A percentile compares a stretch with the other conserved stretches of the same genome.
phyloP scores from a whole-genome alignment of 2,113 vertebrate genomes.

The Thamnophis sirtalis region DNA sequence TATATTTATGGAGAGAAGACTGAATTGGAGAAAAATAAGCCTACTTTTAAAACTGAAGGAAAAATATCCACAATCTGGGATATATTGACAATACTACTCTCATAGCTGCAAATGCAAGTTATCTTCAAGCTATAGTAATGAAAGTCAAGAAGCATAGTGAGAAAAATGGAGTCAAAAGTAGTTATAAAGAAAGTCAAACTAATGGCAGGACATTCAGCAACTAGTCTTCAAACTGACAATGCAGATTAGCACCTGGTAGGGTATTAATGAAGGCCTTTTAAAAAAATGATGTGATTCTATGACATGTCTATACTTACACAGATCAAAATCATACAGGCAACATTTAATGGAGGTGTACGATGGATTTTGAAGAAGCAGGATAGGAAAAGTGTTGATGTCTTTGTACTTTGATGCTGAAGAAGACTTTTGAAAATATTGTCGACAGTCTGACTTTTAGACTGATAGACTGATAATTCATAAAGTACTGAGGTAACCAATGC shows the following conservation, averaged over 20 bases:
- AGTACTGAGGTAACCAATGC: background rate
- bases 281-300: background rate
- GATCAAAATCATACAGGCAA: background rate
- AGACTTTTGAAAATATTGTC: background rate
- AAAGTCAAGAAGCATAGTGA: background rate
- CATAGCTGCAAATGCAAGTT: background rate
- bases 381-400: background rate
- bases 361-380: background rate
- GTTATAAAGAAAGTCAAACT: background rate
- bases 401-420: background rate
- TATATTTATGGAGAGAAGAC: background rate
- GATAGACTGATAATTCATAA: background rate
- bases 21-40: background rate
- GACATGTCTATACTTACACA: background rate
- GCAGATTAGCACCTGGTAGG: background rate
- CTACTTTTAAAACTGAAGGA: background rate
- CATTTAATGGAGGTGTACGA: background rate
- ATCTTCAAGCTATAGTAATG: background rate
- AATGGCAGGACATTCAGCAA: background rate
- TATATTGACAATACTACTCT: background rate
- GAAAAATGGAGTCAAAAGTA: background rate
- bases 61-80: background rate
- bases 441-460: background rate
- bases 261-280: background rate
- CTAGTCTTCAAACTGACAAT: background rate